Evolutionary conservation across 2,113 vertebrate genomes (phyloP).

Genomic region (Cyphomyrus discorhynchus): DNA sequence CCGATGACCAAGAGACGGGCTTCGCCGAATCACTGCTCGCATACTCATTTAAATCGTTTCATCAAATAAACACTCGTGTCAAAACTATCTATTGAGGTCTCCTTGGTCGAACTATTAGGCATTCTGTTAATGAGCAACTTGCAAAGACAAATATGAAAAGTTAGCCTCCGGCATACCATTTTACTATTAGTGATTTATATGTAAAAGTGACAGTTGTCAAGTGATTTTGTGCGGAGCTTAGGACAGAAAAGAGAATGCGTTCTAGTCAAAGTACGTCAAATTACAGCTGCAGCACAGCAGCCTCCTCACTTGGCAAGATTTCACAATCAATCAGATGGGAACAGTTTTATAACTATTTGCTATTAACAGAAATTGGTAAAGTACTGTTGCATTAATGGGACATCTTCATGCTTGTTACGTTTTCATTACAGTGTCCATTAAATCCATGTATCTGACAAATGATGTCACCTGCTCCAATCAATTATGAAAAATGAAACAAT

Average conservation of each 20-base stretch:
- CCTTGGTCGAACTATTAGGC: too few species aligned
- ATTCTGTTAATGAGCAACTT: neutral
- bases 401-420: slow-evolving; percentile 57
- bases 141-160: neutral
- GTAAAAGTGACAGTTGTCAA: slow-evolving; percentile 4
- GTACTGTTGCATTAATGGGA: slow-evolving; percentile 60
- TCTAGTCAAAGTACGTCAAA: slow-evolving; percentile 14
- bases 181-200: neutral
- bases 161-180: neutral
- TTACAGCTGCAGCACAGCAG: slow-evolving; percentile 29
- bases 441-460: slow-evolving; percentile 53
- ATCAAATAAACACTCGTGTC: too few species aligned
- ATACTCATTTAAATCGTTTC: too few species aligned
- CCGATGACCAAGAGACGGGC: too few species aligned
- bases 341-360: slow-evolving; percentile 39
- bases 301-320: slow-evolving; percentile 38
- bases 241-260: slow-evolving; percentile 14
- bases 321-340: slow-evolving; percentile 40
- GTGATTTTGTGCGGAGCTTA: slow-evolving; percentile 9
- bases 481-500: slow-evolving; percentile 54
- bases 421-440: slow-evolving; percentile 61
- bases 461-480: slow-evolving; percentile 58
- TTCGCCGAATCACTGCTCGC: too few species aligned
- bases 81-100: too few species aligned
- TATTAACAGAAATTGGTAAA: slow-evolving; percentile 40